Evolutionary conservation across 2,888 invertebrate genomes (phyloP).

Genomic region (Eupithecia subumbrata): DNA sequence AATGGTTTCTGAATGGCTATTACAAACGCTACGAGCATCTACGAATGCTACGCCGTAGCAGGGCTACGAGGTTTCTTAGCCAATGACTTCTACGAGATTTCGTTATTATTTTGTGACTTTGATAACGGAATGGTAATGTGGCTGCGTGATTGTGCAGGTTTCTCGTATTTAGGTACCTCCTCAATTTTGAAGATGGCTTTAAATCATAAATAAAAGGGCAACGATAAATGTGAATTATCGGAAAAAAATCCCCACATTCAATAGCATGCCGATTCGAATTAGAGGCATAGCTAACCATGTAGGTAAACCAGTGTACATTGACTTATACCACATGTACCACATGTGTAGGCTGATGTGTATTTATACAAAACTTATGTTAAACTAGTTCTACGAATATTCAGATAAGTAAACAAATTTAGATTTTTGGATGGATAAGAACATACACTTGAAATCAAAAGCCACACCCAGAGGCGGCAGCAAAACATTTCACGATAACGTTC

Average conservation of each 20-base stretch:
- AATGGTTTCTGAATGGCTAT: slow-evolving; percentile 7
- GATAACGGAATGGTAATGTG: not conserved
- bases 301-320: no score
- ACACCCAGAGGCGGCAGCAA: not conserved
- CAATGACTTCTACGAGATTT: not conserved
- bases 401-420: no score
- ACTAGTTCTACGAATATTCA: not conserved
- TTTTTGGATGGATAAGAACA: not conserved
- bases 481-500: slow-evolving; percentile 1
- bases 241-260: not conserved
- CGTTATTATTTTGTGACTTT: not conserved
- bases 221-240: not conserved
- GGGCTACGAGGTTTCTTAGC: not conserved
- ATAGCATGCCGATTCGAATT: no score
- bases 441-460: not conserved
- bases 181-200: not conserved
- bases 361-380: not conserved
- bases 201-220: not conserved
- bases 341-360: not conserved
- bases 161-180: not conserved
- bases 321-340: not conserved
- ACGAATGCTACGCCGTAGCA: no score
- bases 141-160: not conserved
- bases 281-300: no score
- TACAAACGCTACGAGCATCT: slow-evolving; percentile 1